Percentiles rank a stretch among this genome's conserved stretches.
These are phyloP conservation scores for Cotesia vestalis DNA, from an alignment of 1,140 invertebrate species.

Conservation along the genomic window DNA sequence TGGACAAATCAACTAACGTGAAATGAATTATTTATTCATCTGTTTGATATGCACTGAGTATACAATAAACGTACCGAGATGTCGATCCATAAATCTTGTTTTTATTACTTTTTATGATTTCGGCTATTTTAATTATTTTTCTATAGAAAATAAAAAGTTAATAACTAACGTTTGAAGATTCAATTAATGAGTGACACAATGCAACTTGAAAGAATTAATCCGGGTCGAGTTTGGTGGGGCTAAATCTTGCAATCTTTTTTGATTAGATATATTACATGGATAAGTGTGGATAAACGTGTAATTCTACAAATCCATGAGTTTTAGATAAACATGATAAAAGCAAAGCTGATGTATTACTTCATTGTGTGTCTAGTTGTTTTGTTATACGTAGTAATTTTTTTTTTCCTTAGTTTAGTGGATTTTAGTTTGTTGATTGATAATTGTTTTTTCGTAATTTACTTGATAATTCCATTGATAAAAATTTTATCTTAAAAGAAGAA, in stretches of 20 bases:
- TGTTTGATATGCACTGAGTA: not conserved
- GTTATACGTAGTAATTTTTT: not conserved
- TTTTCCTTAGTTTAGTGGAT: no score
- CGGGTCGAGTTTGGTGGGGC: constrained; percentile 12
- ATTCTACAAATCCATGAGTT: not conserved
- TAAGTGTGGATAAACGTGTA: not conserved
- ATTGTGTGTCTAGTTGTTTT: not conserved
- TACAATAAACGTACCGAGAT: constrained; percentile 21
- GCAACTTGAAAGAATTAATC: not conserved
- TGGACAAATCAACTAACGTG: constrained; percentile 5
- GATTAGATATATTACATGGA: constrained; percentile 19
- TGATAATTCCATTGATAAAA: no score
- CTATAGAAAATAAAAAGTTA: not conserved
- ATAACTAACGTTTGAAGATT: not conserved
- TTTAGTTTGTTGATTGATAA: no score
- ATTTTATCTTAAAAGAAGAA: no score
- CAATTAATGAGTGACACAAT: constrained; percentile 13
- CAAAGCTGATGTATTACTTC: not conserved
- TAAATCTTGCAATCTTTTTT: constrained; percentile 14
- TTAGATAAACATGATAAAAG: constrained; percentile 1
- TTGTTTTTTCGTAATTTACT: no score
- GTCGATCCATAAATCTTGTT: constrained; percentile 23
- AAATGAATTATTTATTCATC: not conserved
- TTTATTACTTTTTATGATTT: not conserved
- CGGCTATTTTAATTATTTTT: not conserved